Evolutionary conservation across 92 coral and sea anemone species (phyloP).

Genomic region (Porites evermanni): DNA sequence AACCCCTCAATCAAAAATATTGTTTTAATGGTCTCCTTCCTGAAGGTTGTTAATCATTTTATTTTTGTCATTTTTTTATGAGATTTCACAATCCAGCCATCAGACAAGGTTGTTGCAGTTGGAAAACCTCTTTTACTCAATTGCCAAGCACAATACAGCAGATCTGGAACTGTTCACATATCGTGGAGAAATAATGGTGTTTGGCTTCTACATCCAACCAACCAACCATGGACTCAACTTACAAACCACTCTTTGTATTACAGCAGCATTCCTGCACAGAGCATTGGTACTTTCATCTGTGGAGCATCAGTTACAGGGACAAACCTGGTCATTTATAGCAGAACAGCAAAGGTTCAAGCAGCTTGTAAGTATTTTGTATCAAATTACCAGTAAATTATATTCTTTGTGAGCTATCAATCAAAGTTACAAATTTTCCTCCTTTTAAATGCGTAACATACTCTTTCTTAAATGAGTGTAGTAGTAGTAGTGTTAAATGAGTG

Average conservation of each 20-base stretch:
- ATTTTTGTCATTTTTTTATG: not conserved
- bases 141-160: constrained; percentile 81
- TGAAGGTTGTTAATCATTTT: too few relatives aligned
- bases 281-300: constrained; percentile 80
- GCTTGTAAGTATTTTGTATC: constrained; percentile 79
- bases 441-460: too few relatives aligned
- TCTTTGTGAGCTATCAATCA: too few relatives aligned
- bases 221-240: constrained; percentile 67
- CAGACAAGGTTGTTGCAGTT: constrained; percentile 74
- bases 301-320: constrained; percentile 71
- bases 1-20: too few relatives aligned
- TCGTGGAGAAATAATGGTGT: constrained; percentile 77
- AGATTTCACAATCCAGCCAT: constrained; percentile 88
- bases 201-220: constrained; percentile 73
- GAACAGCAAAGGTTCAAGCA: constrained; percentile 75
- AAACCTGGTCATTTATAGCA: constrained; percentile 64
- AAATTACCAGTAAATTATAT: not conserved
- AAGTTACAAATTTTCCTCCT: too few relatives aligned
- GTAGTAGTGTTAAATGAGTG: too few relatives aligned
- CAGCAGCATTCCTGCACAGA: constrained; percentile 67
- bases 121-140: constrained; percentile 84
- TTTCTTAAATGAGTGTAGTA: too few relatives aligned
- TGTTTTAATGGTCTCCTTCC: too few relatives aligned
- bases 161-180: constrained; percentile 57
- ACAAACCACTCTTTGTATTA: constrained; percentile 84